Evolutionary conservation across 2,797 vertebrate species (phyloP).

Genomic region (Hyperoplus immaculatus): DNA sequence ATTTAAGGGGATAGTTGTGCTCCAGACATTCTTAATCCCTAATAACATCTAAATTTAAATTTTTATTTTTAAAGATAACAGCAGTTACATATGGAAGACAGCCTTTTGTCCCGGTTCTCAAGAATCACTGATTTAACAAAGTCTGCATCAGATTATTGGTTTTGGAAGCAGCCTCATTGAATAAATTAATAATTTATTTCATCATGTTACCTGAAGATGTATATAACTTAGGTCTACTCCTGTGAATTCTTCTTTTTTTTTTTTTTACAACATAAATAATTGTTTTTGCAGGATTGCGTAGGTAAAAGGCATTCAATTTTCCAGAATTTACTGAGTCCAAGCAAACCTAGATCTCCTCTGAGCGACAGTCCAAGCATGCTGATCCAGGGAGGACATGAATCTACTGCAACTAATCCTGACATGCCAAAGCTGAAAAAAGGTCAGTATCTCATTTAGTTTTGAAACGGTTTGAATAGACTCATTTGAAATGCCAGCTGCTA

Average conservation of each 20-base stretch:
- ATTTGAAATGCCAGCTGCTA: slow-evolving; percentile 5
- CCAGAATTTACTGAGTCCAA: slow-evolving; percentile 83
- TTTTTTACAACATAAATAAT: not conserved
- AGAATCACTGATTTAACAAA: not conserved
- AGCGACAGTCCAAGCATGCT: slow-evolving; percentile 88
- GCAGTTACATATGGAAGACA: no score
- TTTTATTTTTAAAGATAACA: no score
- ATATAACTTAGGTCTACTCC: not conserved
- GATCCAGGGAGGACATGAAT: slow-evolving; percentile 87
- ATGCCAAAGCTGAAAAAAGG: slow-evolving; percentile 85
- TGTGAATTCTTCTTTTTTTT: not conserved
- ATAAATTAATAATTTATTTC: not conserved
- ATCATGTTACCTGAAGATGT: not conserved
- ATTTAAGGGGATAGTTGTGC: no score
- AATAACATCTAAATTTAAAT: no score
- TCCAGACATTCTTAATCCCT: no score
- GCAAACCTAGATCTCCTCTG: slow-evolving; percentile 88
- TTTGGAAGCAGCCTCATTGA: not conserved
- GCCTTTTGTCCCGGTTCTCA: no score
- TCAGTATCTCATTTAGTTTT: slow-evolving; percentile 48
- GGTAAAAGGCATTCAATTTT: slow-evolving; percentile 83
- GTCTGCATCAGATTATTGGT: not conserved
- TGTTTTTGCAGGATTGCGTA: slow-evolving; percentile 80
- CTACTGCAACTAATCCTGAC: slow-evolving; percentile 77
- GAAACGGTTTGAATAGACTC: not conserved